Evolutionary conservation across 2,888 invertebrate species (phyloP), one percentile per base, ranked within the genome.

Genomic region (Chydorus sphaericus): DNA sequence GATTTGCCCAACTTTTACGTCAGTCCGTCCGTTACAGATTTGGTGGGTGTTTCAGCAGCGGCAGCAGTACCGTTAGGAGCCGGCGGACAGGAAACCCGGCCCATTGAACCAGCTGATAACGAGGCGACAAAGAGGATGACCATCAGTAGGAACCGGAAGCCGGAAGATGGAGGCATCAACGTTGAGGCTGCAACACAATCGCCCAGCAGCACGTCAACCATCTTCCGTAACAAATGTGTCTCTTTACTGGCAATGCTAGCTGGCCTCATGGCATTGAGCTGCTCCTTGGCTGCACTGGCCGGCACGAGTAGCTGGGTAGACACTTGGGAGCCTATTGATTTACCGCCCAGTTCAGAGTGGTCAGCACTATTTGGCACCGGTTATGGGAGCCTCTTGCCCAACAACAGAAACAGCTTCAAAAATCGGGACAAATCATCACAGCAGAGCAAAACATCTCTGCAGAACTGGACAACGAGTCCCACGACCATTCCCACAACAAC

Each of bases 241-340:
- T 48, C 55, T 11, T 48, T 48, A 26, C 8, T 55, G 36, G 55
- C 55, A 1, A 26, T 36, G 7, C 18, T 55, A 14, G 33, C 33
- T 8, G 55, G 48, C 20, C 49, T 55, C 18, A 36, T 33, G 26
- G 55, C 55, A 10, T 49, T 49, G 18, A 29, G 48, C 7, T 55
- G 55, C 26, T 37, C 55, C 23, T 18, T 55, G 23, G 55, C 36
- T 18, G 49, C 55, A 10, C 23, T 52, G 36, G 52, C 36, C 23
- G 52, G 52, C 52, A 52, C 52, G 18, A 48, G 49, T 37, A 38
- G 28, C 38, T 55, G 55, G 55, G 55, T 55, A n/a, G 55, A 55
- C 36, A 55, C 55, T 14, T 55, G 55, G 55, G 55, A 55, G 28
- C 55, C 55, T 8, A 48, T 55, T n/a, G 37, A 33, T 28, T 11